Percentiles rank a stretch among this genome's conserved stretches.
Evolutionary conservation across 2,888 invertebrate genomes (phyloP).

Genomic region (Stomorhina lunata): DNA sequence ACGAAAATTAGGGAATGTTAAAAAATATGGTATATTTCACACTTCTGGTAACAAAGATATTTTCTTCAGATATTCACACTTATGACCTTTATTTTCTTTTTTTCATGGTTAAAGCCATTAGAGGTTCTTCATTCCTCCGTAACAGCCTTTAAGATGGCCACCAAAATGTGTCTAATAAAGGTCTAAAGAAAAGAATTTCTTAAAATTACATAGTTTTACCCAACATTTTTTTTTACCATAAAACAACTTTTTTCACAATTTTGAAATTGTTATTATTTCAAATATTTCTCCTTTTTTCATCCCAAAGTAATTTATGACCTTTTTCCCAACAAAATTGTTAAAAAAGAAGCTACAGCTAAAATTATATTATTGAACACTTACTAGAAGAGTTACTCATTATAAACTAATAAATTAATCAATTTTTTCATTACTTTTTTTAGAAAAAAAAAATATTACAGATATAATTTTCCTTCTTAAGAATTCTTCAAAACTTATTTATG

Average conservation of each 20-base stretch:
- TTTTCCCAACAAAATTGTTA: not conserved
- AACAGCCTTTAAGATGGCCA: not conserved
- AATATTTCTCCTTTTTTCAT: not conserved
- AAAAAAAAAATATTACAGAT: not conserved
- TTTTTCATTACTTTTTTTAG: slow-evolving; percentile 37
- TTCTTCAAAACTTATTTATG: slow-evolving; percentile 21
- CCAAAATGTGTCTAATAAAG: not conserved
- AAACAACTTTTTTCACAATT: slow-evolving; percentile 23
- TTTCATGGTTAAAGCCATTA: not conserved
- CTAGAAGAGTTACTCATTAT: slow-evolving; percentile 58
- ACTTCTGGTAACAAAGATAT: slow-evolving; percentile 44
- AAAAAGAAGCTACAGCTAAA: slow-evolving; percentile 43
- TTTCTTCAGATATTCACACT: slow-evolving; percentile 51
- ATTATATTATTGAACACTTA: slow-evolving; percentile 40
- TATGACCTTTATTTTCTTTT: slow-evolving; percentile 50
- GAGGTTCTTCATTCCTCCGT: no score
- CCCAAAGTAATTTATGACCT: slow-evolving; percentile 47
- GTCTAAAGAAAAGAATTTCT: slow-evolving; percentile 18
- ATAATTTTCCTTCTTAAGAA: slow-evolving; percentile 18
- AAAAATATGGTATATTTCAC: slow-evolving; percentile 29
- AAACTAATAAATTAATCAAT: slow-evolving; percentile 63
- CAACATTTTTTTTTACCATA: not conserved
- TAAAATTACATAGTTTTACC: slow-evolving; percentile 31
- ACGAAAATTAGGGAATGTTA: not conserved
- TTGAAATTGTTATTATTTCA: slow-evolving; percentile 33